Percentiles rank a stretch among this genome's conserved stretches.
Evolutionary conservation across 1,140 invertebrate species (phyloP).

Genomic region (Leptoteleia sp.): DNA sequence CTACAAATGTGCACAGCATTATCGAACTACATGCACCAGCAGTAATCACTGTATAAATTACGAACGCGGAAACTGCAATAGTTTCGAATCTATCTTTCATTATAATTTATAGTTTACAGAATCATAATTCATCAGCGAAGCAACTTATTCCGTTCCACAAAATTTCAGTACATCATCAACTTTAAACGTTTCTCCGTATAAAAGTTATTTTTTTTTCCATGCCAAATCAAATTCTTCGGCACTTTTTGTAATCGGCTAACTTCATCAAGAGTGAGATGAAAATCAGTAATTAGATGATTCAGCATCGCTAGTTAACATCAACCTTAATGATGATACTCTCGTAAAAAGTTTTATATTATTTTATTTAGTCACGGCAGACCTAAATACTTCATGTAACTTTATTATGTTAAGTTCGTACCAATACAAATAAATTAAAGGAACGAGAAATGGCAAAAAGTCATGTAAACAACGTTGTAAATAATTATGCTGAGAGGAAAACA

Average conservation of each 20-base stretch:
- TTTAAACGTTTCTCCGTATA: neutral
- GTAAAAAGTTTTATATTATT: slow-evolving; percentile 16
- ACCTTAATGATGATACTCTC: slow-evolving; percentile 4
- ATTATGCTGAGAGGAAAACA: too few species aligned
- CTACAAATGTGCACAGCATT: neutral
- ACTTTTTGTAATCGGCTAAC: slow-evolving; percentile 18
- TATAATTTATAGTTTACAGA: slow-evolving; percentile 14
- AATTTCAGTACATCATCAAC: neutral
- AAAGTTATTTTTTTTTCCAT: neutral
- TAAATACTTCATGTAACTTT: slow-evolving; percentile 1
- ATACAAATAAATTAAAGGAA: neutral
- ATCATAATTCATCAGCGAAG: slow-evolving; percentile 1
- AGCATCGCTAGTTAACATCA: slow-evolving; percentile 7
- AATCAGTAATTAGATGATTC: slow-evolving; percentile 27
- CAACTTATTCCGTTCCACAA: neutral
- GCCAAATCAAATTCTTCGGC: neutral
- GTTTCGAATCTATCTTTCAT: too few species aligned
- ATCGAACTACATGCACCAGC: neutral
- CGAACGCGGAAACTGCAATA: neutral
- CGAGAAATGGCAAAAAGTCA: too few species aligned
- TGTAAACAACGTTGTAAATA: too few species aligned
- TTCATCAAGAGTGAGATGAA: slow-evolving; percentile 41
- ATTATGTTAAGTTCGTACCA: neutral
- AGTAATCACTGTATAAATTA: neutral
- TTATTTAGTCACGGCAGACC: neutral